Evolutionary conservation across 2,113 vertebrate genomes (phyloP).

Genomic region (Ammodytes marinus): DNA sequence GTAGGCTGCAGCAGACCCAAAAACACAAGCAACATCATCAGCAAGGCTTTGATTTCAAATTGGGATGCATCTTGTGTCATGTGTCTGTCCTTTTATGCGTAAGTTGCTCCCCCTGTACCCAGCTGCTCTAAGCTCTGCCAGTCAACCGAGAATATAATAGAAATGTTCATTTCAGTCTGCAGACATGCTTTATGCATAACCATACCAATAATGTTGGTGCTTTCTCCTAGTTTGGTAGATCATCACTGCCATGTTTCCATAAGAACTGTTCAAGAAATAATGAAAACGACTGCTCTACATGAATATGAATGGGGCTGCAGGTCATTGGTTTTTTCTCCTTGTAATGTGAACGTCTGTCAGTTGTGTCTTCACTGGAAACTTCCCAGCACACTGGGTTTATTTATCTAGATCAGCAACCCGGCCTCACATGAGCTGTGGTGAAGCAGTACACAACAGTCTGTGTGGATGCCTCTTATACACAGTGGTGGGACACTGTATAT

Average conservation of each 20-base stretch:
- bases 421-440: constrained; percentile 24
- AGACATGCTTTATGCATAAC: too few relatives aligned
- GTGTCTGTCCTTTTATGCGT: constrained; percentile 6
- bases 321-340: not conserved
- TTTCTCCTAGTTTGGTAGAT: too few relatives aligned
- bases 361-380: constrained; percentile 1
- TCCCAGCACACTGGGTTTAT: not conserved
- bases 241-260: too few relatives aligned
- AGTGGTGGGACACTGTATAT: not conserved
- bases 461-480: not conserved
- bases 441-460: not conserved
- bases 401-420: constrained; percentile 11
- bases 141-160: constrained; percentile 34
- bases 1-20: not conserved
- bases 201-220: too few relatives aligned
- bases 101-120: constrained; percentile 2
- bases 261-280: not conserved
- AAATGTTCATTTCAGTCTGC: constrained; percentile 23
- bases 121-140: constrained; percentile 57
- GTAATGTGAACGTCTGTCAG: constrained; percentile 8
- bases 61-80: constrained; percentile 39
- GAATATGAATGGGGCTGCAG: constrained; percentile 19
- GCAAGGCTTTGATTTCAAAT: not conserved
- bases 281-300: not conserved
- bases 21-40: not conserved